These are phyloP conservation scores for Eumaeus atala DNA, from an alignment of 1,140 invertebrate genomes.

Conservation along the genomic window DNA sequence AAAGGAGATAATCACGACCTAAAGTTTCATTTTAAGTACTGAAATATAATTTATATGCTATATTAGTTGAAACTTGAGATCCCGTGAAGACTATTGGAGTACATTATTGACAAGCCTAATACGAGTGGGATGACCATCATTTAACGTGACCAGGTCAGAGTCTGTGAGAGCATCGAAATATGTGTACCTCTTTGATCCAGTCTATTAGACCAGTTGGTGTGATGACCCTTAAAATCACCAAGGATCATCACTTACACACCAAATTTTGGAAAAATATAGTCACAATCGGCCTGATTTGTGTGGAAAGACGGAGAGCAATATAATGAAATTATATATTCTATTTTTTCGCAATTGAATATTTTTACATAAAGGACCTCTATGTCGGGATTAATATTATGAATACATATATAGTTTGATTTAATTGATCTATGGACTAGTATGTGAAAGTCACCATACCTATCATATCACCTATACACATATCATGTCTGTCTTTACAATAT, in stretches of 20 bases:
- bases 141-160: constrained; percentile 15
- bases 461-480: too few relatives aligned
- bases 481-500: constrained; percentile 17
- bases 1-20: constrained; percentile 29
- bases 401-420: background rate
- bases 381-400: background rate
- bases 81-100: constrained; percentile 17
- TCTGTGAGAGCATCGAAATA: constrained; percentile 23
- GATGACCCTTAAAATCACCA: too few relatives aligned
- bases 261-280: constrained; percentile 15
- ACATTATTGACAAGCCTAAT: constrained; percentile 14
- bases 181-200: constrained; percentile 22
- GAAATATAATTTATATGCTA: constrained; percentile 18
- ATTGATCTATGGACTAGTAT: constrained; percentile 22
- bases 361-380: constrained; percentile 10
- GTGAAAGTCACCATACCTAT: constrained; percentile 16
- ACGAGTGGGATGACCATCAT: constrained; percentile 21
- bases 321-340: constrained; percentile 15
- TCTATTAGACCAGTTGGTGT: constrained; percentile 25
- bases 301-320: constrained; percentile 16
- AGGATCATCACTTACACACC: constrained; percentile 17
- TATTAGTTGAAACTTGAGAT: constrained; percentile 18
- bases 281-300: constrained; percentile 18
- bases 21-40: constrained; percentile 18
- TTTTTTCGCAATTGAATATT: constrained; percentile 3